These are phyloP conservation scores for Zelostemma sp. DNA, from an alignment of 1,140 invertebrate species.

Conservation along the genomic window DNA sequence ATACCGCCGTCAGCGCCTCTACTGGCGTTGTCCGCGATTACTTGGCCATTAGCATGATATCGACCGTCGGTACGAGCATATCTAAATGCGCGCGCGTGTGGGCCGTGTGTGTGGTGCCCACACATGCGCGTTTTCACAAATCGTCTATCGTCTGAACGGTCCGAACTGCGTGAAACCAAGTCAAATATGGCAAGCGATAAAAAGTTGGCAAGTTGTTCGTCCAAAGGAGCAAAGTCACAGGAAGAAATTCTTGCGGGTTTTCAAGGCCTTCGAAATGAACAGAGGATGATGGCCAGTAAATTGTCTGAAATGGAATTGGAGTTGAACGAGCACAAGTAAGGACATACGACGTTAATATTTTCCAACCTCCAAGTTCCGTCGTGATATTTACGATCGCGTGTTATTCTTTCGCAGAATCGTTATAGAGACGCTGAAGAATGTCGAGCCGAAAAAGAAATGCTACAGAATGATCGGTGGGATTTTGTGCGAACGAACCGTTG, in stretches of 20 bases:
- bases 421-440: constrained; percentile 90
- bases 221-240: constrained; percentile 61
- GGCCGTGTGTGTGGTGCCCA: too few relatives aligned
- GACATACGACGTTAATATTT: constrained; percentile 13
- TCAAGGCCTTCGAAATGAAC: constrained; percentile 88
- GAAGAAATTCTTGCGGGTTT: constrained; percentile 91
- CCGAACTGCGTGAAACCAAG: too few relatives aligned
- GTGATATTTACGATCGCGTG: background rate
- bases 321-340: constrained; percentile 95
- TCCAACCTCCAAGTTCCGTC: constrained; percentile 33
- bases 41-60: too few relatives aligned
- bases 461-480: constrained; percentile 95
- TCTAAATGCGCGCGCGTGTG: too few relatives aligned
- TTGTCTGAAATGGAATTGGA: constrained; percentile 93
- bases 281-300: constrained; percentile 86
- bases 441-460: constrained; percentile 89
- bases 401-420: constrained; percentile 82
- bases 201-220: constrained; percentile 20
- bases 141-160: too few relatives aligned
- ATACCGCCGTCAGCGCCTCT: too few relatives aligned
- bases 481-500: constrained; percentile 92
- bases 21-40: too few relatives aligned
- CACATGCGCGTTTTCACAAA: too few relatives aligned
- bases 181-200: constrained; percentile 46
- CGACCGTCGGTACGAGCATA: too few relatives aligned